Conservation (phyloP, 2,888 invertebrate species). For the Octodonta nipae region DNA sequence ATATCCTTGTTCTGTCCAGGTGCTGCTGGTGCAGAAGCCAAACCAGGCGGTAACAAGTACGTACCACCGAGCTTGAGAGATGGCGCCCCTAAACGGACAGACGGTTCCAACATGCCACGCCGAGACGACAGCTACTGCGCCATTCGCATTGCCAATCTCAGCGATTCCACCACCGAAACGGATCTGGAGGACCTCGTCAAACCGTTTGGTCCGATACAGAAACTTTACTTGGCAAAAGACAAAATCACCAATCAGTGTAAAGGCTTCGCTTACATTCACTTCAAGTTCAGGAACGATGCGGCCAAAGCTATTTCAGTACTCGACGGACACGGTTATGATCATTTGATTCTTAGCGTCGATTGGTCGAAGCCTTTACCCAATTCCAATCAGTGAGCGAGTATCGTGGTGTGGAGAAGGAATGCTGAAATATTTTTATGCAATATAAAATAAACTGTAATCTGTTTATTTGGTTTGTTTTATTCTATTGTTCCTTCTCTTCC, state of each 20-base stretch:
- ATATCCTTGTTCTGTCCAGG: neutral
- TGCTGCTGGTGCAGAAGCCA: constrained; percentile 21
- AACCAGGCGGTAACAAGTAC: constrained; percentile 52
- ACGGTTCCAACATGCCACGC: constrained; percentile 50
- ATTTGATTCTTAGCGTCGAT: constrained; percentile 94
- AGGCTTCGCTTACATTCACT: constrained; percentile 98
- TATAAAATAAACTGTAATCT: too few species aligned
- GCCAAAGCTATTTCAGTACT: constrained; percentile 79
- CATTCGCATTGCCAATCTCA: constrained; percentile 91
- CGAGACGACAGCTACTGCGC: constrained; percentile 72
- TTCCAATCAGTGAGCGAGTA: constrained; percentile 1
- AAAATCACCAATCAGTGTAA: constrained; percentile 74
- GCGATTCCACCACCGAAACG: constrained; percentile 86
- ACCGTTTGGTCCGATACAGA: constrained; percentile 82
- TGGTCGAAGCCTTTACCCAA: constrained; percentile 72
- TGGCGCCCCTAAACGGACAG: constrained; percentile 55
- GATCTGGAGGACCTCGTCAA: constrained; percentile 93
- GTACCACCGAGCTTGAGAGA: constrained; percentile 83
- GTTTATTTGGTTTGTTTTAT: too few species aligned
- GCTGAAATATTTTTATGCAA: too few species aligned
- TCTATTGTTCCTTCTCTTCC: too few species aligned
- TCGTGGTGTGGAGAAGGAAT: too few species aligned
- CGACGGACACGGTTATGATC: constrained; percentile 92
- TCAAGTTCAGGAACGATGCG: constrained; percentile 80
- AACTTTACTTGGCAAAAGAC: constrained; percentile 92